phyloP scores from a whole-genome alignment of 2,888 invertebrate species.

The Prosopocoilus inquinatus region DNA sequence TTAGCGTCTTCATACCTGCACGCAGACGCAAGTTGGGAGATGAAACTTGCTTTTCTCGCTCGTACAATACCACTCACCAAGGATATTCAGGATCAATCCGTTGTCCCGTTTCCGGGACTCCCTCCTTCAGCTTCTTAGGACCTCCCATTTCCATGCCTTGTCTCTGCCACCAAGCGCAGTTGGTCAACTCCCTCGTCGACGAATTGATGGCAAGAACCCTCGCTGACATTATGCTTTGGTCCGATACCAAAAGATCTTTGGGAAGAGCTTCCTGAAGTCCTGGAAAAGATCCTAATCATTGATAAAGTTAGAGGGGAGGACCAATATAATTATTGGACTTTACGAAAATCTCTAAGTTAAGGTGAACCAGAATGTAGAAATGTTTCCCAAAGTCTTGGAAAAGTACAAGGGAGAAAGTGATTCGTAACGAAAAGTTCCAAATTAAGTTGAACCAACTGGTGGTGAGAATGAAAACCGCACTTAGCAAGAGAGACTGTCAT shows the following conservation, averaged over 20 bases:
- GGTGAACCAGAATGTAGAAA: no score
- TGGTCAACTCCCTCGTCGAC: constrained; percentile 58
- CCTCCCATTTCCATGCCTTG: constrained; percentile 59
- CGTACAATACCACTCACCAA: constrained; percentile 55
- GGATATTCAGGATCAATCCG: constrained; percentile 68
- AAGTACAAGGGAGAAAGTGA: no score
- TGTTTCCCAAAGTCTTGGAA: no score
- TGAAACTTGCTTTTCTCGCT: not conserved
- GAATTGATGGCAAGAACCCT: constrained; percentile 63
- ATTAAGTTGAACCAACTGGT: no score
- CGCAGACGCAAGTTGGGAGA: not conserved
- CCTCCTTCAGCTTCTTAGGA: constrained; percentile 46
- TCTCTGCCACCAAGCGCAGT: constrained; percentile 62
- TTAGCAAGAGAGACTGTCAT: no score
- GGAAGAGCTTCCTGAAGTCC: constrained; percentile 73
- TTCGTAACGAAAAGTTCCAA: no score
- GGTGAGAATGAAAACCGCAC: no score
- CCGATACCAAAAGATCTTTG: constrained; percentile 66
- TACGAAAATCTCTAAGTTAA: not conserved
- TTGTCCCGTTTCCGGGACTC: constrained; percentile 56
- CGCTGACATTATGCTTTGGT: constrained; percentile 58
- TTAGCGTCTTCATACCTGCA: constrained; percentile 64
- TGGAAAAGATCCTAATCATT: constrained; percentile 40
- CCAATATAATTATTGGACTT: not conserved
- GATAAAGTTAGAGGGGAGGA: not conserved